A percentile compares a stretch with the other conserved stretches of the same genome.
Conservation (phyloP, 2,113 vertebrate genomes). For the Ochotona princeps region DNA sequence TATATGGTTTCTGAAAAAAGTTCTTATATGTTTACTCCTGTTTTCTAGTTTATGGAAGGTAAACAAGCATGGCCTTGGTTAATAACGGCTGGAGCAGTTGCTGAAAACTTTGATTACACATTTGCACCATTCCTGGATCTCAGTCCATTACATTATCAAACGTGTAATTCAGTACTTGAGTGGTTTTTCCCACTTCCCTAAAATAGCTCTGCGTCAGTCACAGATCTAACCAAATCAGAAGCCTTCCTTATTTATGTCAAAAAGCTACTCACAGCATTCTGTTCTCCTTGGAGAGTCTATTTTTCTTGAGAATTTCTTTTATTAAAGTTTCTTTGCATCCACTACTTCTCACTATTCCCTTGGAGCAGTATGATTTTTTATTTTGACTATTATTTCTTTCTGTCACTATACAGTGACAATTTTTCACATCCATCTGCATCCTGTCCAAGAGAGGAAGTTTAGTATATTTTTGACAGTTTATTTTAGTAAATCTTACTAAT, state of each 20-base stretch:
- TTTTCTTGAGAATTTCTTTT: conserved; percentile 16
- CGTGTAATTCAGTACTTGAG: not conserved
- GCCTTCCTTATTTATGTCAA: not conserved
- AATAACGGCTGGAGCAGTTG: not conserved
- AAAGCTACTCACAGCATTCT: not conserved
- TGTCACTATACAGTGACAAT: not conserved
- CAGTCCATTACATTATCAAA: not conserved
- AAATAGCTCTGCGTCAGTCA: not conserved
- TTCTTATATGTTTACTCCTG: not conserved
- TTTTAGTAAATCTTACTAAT: conserved; percentile 22
- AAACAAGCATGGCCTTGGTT: not conserved
- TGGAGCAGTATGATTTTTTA: not conserved
- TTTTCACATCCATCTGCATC: not conserved
- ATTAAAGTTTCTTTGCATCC: not conserved
- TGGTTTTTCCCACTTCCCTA: not conserved
- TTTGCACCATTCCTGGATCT: not conserved
- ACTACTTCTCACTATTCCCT: not conserved
- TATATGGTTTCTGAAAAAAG: not conserved
- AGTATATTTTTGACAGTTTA: not conserved
- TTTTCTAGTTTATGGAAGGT: not conserved
- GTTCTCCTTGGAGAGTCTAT: not conserved
- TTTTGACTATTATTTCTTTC: conserved; percentile 5
- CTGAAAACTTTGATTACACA: not conserved
- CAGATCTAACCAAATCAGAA: not conserved
- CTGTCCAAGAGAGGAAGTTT: not conserved